Evolutionary conservation across 35 echinoderm and acorn worm species (phyloP).

Genomic region (Anneissia japonica): DNA sequence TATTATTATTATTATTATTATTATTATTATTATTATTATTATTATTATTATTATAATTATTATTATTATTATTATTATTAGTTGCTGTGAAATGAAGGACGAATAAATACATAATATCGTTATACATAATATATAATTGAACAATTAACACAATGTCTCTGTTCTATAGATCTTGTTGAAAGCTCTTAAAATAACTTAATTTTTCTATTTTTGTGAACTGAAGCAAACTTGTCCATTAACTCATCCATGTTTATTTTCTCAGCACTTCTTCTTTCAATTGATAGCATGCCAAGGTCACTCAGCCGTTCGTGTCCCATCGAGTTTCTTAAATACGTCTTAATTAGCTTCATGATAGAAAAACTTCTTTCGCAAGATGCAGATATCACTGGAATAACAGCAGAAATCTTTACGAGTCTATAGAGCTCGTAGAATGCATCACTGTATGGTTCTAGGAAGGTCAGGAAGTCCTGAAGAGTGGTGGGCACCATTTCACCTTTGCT

Average conservation of each 20-base stretch:
- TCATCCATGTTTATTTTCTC: neutral
- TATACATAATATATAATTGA: too few species aligned
- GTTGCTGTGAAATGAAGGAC: too few species aligned
- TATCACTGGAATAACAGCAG: conserved; percentile 4
- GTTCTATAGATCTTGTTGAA: too few species aligned
- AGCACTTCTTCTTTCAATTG: neutral
- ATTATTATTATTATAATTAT: too few species aligned
- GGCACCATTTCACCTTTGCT: neutral
- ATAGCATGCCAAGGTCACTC: conserved; percentile 22
- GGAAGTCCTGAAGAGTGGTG: neutral
- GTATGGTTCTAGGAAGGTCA: conserved; percentile 4
- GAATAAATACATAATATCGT: too few species aligned
- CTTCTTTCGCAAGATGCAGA: conserved; percentile 14
- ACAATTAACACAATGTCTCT: too few species aligned
- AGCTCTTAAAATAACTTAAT: neutral
- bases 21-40: too few species aligned
- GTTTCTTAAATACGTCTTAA: conserved; percentile 14
- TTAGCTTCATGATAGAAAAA: conserved; percentile 24
- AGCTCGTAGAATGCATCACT: conserved; percentile 4
- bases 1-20: too few species aligned
- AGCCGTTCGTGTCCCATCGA: conserved; percentile 13
- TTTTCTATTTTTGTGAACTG: neutral
- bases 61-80: too few species aligned
- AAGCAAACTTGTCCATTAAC: conserved; percentile 17
- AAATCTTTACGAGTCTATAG: conserved; percentile 2